phyloP scores from a whole-genome alignment of 2,113 vertebrate genomes.

The Leptosomus discolor region DNA sequence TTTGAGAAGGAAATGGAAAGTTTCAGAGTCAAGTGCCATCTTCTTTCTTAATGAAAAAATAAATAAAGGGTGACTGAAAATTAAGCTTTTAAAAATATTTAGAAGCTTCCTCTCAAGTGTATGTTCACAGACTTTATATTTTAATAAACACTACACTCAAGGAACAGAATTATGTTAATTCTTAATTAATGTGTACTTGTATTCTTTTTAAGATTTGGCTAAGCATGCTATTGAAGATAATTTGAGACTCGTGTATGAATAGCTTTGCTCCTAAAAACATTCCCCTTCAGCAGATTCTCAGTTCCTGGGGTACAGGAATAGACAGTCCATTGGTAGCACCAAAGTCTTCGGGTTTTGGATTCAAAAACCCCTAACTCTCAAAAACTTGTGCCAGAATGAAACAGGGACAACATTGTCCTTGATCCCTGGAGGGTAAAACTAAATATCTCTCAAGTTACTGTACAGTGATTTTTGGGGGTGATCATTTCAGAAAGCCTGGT shows the following conservation, averaged over 20 bases:
- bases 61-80: constrained; percentile 27
- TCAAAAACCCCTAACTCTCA: background rate
- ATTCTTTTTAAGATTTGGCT: constrained; percentile 45
- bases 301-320: background rate
- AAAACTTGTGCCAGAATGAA: background rate
- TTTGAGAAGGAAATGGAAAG: constrained; percentile 21
- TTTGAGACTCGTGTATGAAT: constrained; percentile 25
- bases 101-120: constrained; percentile 6
- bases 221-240: constrained; percentile 44
- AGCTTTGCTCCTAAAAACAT: constrained; percentile 53
- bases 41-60: constrained; percentile 25
- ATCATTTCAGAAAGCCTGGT: background rate
- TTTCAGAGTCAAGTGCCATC: constrained; percentile 24
- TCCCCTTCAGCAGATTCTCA: background rate
- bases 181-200: constrained; percentile 58
- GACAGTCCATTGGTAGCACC: background rate
- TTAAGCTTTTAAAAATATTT: constrained; percentile 54
- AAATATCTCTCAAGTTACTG: background rate
- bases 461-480: background rate
- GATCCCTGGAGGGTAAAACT: background rate
- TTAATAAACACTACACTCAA: constrained; percentile 39
- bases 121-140: constrained; percentile 11
- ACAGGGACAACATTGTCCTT: background rate
- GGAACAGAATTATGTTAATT: constrained; percentile 61
- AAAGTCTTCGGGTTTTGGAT: background rate